These are phyloP conservation scores for Caenorhabditis afra DNA, from an alignment of 2,888 invertebrate genomes.

Conservation along the genomic window DNA sequence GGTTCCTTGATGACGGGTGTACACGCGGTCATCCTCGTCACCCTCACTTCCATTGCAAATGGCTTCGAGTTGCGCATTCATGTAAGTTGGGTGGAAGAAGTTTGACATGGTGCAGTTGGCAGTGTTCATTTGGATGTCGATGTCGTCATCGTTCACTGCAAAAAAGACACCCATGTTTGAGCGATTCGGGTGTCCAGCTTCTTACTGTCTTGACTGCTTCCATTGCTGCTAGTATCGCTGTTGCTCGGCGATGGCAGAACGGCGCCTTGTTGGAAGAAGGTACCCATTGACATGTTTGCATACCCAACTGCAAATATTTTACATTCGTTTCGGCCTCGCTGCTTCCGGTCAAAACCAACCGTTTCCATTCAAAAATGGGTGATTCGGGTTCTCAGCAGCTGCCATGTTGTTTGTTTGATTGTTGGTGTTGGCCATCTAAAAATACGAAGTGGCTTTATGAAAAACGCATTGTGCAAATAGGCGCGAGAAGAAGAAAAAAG, in stretches of 20 bases:
- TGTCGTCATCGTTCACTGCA: conserved; percentile 69
- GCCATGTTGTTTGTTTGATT: conserved; percentile 64
- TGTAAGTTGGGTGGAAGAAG: conserved; percentile 47
- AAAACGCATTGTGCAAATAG: conserved; percentile 48
- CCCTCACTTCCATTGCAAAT: conserved; percentile 51
- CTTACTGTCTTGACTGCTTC: conserved; percentile 66
- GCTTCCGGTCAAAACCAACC: conserved; percentile 45
- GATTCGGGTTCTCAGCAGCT: conserved; percentile 53
- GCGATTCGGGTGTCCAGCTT: too few species aligned
- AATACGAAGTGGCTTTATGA: conserved; percentile 50
- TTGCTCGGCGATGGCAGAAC: conserved; percentile 67
- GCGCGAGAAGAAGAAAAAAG: conserved; percentile 18
- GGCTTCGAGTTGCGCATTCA: conserved; percentile 42
- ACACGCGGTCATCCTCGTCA: conserved; percentile 62
- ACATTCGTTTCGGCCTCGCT: conserved; percentile 6
- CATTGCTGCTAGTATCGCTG: conserved; percentile 68
- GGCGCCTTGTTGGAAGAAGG: conserved; percentile 53
- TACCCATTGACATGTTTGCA: conserved; percentile 54
- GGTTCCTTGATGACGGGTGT: conserved; percentile 75
- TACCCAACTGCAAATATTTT: conserved; percentile 54
- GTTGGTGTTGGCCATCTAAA: conserved; percentile 62
- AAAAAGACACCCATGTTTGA: too few species aligned
- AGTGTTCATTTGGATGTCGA: conserved; percentile 56
- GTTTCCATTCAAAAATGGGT: conserved; percentile 54
- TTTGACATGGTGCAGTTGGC: conserved; percentile 48